Percentiles rank a stretch among this genome's conserved stretches.
These are phyloP conservation scores for Mythimna albipuncta DNA, from an alignment of 2,888 invertebrate genomes.

Conservation along the genomic window DNA sequence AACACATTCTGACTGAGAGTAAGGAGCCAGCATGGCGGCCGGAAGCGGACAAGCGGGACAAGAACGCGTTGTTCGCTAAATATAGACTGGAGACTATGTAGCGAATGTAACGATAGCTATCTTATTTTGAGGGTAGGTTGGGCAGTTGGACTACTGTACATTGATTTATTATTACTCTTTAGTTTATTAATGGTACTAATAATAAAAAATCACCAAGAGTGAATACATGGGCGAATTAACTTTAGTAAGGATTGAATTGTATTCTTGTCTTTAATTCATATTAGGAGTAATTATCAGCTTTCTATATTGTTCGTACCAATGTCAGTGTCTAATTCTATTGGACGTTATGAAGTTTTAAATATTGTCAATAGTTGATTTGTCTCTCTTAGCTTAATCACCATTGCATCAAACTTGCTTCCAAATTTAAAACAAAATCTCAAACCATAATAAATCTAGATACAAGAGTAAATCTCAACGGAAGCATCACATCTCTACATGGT, in stretches of 20 bases:
- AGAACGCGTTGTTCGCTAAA: conserved; percentile 87
- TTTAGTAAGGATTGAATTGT: too few relatives aligned
- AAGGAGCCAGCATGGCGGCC: conserved; percentile 72
- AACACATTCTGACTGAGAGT: conserved; percentile 58
- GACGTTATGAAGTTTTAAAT: background rate
- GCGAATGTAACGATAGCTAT: conserved; percentile 54
- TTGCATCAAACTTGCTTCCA: background rate
- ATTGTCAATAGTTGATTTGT: background rate
- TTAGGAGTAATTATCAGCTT: background rate
- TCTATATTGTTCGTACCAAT: background rate
- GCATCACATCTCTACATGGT: conserved; percentile 60
- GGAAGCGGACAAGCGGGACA: conserved; percentile 84
- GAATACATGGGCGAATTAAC: too few relatives aligned
- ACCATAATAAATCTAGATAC: conserved; percentile 25
- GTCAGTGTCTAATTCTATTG: background rate
- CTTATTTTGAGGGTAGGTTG: conserved; percentile 54
- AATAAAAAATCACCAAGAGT: too few relatives aligned
- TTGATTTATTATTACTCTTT: conserved; percentile 35
- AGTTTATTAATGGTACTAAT: conserved; percentile 24
- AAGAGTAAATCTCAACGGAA: conserved; percentile 52
- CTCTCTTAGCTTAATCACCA: too few relatives aligned
- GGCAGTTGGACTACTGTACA: conserved; percentile 18
- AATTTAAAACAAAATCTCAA: conserved; percentile 1
- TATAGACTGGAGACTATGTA: conserved; percentile 76
- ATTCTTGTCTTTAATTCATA: too few relatives aligned